Base-by-base conservation (phyloP, 2,888 invertebrate genomes). In the Dasysyrphus albostriatus region DNA sequence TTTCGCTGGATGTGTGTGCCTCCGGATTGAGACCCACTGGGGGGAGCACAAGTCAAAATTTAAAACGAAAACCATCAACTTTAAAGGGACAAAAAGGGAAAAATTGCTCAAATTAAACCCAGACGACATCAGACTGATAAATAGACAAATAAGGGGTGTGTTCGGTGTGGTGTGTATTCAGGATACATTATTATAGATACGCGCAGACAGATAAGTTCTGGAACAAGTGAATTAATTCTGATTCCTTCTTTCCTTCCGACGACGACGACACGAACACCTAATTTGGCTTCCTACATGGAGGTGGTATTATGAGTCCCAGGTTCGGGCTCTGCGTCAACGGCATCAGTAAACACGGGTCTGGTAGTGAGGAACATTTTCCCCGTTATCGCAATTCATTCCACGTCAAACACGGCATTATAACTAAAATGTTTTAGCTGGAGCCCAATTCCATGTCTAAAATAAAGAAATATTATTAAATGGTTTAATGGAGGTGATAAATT, bases 161-260 rank as follows among this genome's bases (percentile, higher is more conserved):
- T 24, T 24, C 9, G 24, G 61, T 10, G 44, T 69, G 49, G 49
- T 32, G 63, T 42, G 47, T 59, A 34, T 51, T n/a, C n/a, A 73
- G 47, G 65, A 80, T 75, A 51, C 63, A 70, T 44, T 59, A 44
- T 32, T 61, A 29, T 65, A 65, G 32, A 70, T 39, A 80, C 75
- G 61, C 34, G 44, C 69, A 54, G 67, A 61, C 54, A 72, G 65
- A 82, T 81, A 69, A 59, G 78, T 75, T 69, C 49, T 56, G 69
- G 61, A 76, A 78, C 82, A 87, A 87, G 82, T 87, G 85, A 82
- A 81, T 87, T 87, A 82, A 82, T 78, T 87, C 67, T 73, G 67
- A 81, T n/a, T n/a, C n/a, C n/a, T n/a, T n/a, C n/a, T n/a, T 75
- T 67, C 76, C 76, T 76, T 67, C 67, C n/a, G n/a, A n/a, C n/a